phyloP scores from a whole-genome alignment of 2,797 vertebrate species.

The Oryzias dopingdopingensis region DNA sequence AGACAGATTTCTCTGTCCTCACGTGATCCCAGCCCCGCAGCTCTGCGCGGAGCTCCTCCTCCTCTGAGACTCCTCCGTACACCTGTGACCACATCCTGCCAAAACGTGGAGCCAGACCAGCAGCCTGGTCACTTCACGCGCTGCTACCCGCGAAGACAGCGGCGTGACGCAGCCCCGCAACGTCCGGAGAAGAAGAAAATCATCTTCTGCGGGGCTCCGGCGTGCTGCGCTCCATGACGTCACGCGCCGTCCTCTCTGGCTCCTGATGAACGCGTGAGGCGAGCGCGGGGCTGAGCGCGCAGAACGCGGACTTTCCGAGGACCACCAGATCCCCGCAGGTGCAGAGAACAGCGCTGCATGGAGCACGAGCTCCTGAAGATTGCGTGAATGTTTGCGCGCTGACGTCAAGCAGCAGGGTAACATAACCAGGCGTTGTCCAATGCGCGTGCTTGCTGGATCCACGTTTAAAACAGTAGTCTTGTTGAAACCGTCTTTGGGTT shows the following conservation, averaged over 20 bases:
- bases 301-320: too few relatives aligned
- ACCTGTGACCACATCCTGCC: conserved; percentile 43
- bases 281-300: background rate
- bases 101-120: background rate
- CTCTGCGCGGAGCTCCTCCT: conserved; percentile 2
- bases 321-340: background rate
- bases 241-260: conserved; percentile 47
- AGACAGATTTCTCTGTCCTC: background rate
- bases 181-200: conserved; percentile 38
- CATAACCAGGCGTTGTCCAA: conserved; percentile 50
- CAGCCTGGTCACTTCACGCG: background rate
- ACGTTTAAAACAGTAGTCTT: conserved; percentile 1
- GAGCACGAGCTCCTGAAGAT: conserved; percentile 33
- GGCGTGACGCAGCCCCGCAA: conserved; percentile 55
- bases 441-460: conserved; percentile 14
- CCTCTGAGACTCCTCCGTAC: conserved; percentile 4
- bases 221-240: conserved; percentile 69
- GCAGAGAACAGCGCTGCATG: background rate
- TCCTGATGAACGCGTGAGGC: conserved; percentile 34
- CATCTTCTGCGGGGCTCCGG: conserved; percentile 44
- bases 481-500: too few relatives aligned
- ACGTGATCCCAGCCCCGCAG: background rate
- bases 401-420: conserved; percentile 74
- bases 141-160: background rate
- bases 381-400: conserved; percentile 68